Evolutionary conservation across 1,140 invertebrate species (phyloP), one percentile per base, ranked within the genome.

Genomic region (Bombus pascuorum): DNA sequence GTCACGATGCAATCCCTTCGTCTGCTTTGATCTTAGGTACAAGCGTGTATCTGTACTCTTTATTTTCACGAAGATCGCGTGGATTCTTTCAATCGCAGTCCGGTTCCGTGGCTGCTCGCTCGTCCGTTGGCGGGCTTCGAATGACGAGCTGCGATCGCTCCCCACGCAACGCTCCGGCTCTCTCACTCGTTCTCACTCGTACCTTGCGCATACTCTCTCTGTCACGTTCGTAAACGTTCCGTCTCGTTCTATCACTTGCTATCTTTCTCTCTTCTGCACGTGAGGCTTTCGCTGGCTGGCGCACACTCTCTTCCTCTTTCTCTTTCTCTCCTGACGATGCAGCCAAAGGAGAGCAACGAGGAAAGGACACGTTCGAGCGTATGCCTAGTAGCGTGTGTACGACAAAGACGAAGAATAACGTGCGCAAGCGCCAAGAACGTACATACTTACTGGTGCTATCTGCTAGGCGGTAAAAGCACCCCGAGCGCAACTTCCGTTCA

Each of bases 71-170:
- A 78, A 81, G 87, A 90, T 91, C 90, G 90, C 90, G 90, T 90
- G 86, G 87, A 68, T 92, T 87, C 81, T 86, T 88, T 89, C 73
- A 89, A 92, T 90, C 90, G 89, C 88, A 88, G 88, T 93, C 92
- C 92, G 89, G 89, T 91, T 85, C 91, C 92, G 93, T 92, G 88
- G 93, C 90, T 94, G 93, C 92, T 94, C 94, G 93, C 93, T 93
- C 94, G 92, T 93, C 93, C 92, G 93, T 94, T 94, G 93, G 93
- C 94, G 94, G 94, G 94, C 94, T 94, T 94, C 93, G 93, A 94
- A 94, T 94, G 94, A 94, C 91, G 93, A 90, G 89, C 89, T 88
- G 89, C 87, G 91, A 89, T 93, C 91, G 86, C 87, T 92, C 88
- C 88, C 91, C 92, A 92, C 91, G 86, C 91, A 89, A 85, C 86